Conservation (phyloP, 2,888 invertebrate species). For the Antitype chi region DNA sequence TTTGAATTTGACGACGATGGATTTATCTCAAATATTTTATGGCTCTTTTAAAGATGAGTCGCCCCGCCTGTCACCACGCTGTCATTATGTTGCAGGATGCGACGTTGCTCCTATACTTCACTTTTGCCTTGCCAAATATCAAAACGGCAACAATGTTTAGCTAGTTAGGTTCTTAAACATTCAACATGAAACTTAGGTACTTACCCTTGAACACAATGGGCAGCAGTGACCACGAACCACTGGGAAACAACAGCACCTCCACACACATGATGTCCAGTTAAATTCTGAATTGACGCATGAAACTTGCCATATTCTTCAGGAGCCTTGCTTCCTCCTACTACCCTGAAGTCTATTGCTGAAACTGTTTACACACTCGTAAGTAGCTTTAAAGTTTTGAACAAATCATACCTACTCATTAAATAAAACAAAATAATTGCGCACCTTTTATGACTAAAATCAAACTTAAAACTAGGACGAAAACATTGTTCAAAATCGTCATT, state of each 20-base stretch:
- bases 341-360: conserved; percentile 71
- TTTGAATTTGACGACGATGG: too few relatives aligned
- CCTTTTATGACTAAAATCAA: conserved; percentile 35
- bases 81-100: too few relatives aligned
- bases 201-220: conserved; percentile 84
- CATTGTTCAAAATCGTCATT: conserved; percentile 34
- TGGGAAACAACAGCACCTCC: conserved; percentile 84
- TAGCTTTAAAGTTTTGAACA: not conserved
- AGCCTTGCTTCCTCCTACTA: conserved; percentile 82
- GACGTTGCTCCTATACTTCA: too few relatives aligned
- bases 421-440: not conserved
- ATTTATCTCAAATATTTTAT: not conserved
- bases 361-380: conserved; percentile 50
- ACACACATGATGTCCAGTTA: conserved; percentile 83
- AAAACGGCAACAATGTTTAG: not conserved
- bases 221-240: conserved; percentile 81
- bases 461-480: conserved; percentile 30
- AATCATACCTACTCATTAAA: too few relatives aligned
- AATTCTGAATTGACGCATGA: conserved; percentile 85
- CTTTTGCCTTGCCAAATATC: not conserved
- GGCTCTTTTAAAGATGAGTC: not conserved
- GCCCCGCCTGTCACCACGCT: not conserved
- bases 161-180: not conserved
- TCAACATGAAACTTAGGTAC: conserved; percentile 11
- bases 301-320: conserved; percentile 77